Percentiles rank a stretch among this genome's conserved stretches.
These are phyloP conservation scores for Philonicus albiceps DNA, from an alignment of 2,888 invertebrate genomes.

Conservation along the genomic window DNA sequence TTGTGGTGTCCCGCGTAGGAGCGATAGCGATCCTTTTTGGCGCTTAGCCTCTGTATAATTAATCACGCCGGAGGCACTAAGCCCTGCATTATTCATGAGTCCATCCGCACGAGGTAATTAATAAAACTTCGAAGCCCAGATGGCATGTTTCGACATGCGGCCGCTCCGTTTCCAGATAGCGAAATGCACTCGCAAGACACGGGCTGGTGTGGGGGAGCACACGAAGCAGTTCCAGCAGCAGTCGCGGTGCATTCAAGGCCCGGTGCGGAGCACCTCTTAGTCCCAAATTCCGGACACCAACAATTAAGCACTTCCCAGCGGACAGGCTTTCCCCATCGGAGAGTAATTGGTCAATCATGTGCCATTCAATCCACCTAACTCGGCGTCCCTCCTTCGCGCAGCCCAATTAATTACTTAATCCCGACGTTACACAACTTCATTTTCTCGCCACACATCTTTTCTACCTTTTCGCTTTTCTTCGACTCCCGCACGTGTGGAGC, in stretches of 20 bases:
- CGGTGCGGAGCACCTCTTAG: not conserved
- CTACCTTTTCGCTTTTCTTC: not conserved
- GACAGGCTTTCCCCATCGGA: not conserved
- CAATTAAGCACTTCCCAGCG: not conserved
- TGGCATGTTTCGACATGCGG: not conserved
- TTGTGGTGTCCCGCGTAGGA: not conserved
- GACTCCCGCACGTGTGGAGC: not conserved
- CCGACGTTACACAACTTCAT: not conserved
- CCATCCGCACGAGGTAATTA: not conserved
- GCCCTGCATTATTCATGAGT: not conserved
- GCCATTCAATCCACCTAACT: conserved; percentile 13
- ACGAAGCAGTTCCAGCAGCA: not conserved
- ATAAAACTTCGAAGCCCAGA: not conserved
- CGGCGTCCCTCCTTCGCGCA: not conserved
- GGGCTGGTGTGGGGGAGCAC: not conserved
- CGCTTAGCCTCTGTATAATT: not conserved
- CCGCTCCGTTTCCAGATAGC: not conserved
- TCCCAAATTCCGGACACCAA: not conserved
- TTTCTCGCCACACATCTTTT: conserved; percentile 17
- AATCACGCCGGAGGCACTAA: not conserved
- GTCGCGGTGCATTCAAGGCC: not conserved
- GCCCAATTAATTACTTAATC: conserved; percentile 20
- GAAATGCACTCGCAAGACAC: not conserved
- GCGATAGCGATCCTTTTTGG: not conserved
- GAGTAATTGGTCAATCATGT: conserved; percentile 27